Base-by-base conservation (phyloP, 2,113 vertebrate species). In the Odontesthes bonariensis region DNA sequence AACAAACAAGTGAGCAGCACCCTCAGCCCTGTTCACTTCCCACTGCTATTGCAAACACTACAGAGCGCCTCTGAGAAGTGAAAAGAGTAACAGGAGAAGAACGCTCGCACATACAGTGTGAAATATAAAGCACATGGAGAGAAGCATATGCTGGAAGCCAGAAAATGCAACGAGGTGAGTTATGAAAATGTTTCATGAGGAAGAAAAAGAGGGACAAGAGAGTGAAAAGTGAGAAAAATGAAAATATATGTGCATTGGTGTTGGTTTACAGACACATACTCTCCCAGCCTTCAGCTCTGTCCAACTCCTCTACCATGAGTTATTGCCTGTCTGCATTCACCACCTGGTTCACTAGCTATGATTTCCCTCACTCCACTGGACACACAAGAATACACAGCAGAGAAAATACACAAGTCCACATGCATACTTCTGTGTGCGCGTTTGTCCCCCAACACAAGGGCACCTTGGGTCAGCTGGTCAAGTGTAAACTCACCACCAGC, bases 1-100 rank as follows among this genome's bases (percentile, higher is more conserved):
- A 93, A 93, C 92, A 93, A 94, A 94, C 89, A 91, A 93, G 89
- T 89, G 92, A 93, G 90, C 92, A 90, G 81, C 76, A 79, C 86
- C 85, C 81, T 79, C 77, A 57, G 69, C 58, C 63, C 44, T 33
- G 73, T 58, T 83, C 83, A 69, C 56, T 70, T 64, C 49, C 74
- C 73, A 69, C 53, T 14, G 6, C 67, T 66, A 66, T 63, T 33
- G 17, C 82, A 53, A 71, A 85, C 68, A 72, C 70, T 40, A 58
- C 44, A 58, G 33, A 63, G 32, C 0, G 32, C 49, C 57, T 73
- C 56, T 32, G 0, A 77, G 63, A 69, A 63, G 40, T 2, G 59
- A 61, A 69, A 33, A 19, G 53, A 60, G 40, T 17, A 52, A 51
- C 63, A 17, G 47, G 17, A 32, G 31, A 66, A 23, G 31, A 55